phyloP scores from a whole-genome alignment of 1,140 invertebrate genomes.

The Bactericera cockerelli region DNA sequence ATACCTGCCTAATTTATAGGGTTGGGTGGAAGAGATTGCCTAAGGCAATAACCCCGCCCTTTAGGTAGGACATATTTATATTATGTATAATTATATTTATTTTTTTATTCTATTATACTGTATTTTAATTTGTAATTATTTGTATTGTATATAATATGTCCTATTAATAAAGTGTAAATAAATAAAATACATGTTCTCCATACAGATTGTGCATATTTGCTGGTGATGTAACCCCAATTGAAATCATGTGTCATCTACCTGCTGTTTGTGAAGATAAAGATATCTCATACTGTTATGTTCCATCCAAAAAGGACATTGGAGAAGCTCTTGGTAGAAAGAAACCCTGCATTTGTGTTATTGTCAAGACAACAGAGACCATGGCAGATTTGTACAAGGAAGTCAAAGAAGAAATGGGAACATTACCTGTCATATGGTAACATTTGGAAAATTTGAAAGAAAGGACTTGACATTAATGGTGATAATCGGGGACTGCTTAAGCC shows the following conservation, averaged over 20 bases:
- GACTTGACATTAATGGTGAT: too few relatives aligned
- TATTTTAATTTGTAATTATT: too few relatives aligned
- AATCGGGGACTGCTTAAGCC: too few relatives aligned
- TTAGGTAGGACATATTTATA: too few relatives aligned
- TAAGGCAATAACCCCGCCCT: too few relatives aligned
- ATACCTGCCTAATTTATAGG: background rate
- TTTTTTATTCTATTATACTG: too few relatives aligned
- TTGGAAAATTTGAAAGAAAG: too few relatives aligned
- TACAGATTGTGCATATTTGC: constrained; percentile 75
- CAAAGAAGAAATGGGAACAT: constrained; percentile 39
- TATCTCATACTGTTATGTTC: constrained; percentile 82
- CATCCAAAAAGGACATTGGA: constrained; percentile 80
- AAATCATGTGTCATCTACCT: constrained; percentile 92
- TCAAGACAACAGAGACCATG: constrained; percentile 68
- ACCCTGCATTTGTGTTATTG: constrained; percentile 67
- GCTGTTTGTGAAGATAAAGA: constrained; percentile 82
- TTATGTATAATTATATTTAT: too few relatives aligned
- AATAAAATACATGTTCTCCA: constrained; percentile 25
- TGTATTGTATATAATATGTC: too few relatives aligned
- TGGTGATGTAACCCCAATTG: constrained; percentile 86
- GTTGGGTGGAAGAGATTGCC: too few relatives aligned
- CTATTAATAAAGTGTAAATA: too few relatives aligned
- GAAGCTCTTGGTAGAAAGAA: constrained; percentile 74
- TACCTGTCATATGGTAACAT: constrained; percentile 25
- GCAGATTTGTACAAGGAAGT: constrained; percentile 57